Evolutionary conservation across 2,113 vertebrate species (phyloP), one percentile per base, ranked within the genome.

Genomic region (Dryoscopus gambensis): DNA sequence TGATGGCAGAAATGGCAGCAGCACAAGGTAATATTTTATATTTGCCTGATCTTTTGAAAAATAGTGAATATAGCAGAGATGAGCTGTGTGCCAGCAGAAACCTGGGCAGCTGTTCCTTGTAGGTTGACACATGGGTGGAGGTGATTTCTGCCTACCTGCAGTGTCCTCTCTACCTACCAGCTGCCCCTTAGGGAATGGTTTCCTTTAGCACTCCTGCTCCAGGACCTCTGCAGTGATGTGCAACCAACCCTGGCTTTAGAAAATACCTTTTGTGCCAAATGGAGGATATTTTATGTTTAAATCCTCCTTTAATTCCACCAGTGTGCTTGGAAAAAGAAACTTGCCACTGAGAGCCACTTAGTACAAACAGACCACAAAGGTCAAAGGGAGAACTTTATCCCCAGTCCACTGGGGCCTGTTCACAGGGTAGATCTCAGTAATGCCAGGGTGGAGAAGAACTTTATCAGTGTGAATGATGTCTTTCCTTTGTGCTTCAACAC

Each of bases 11-110:
- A 91, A 14, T 31, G 56, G 81, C 91, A 84, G 68, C 27, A 92
- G 80, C 60, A 57, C 63, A 73, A 97, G 98, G 98, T 98, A 98
- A 39, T 16, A 22, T 15, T 65, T 88, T 42, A 12, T 78, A 31
- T 57, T 68, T 7, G 2, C 46, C 20, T 46, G 17, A 20, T 68
- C 28, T 86, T 42, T 50, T 57, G 49, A 57, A 37, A 33, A 50
- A 31, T 0, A 55, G 33, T 44, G 65, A 42, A 35, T 53, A 44
- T 1, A 3, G 23, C 27, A 86, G 55, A 77, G 60, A 31, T 1
- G 5, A 74, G 56, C 35, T 33, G 13, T 74, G 70, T 87, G 44
- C 50, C 39, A 65, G 79, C n/a, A 73, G 83, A 70, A 83, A 15
- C 37, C n/a, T 56, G 53, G 40, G 46, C 53, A 76, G 8, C 42